Percentiles rank a stretch among this genome's conserved stretches.
phyloP scores from a whole-genome alignment of 2,113 vertebrate genomes.

The Falcunculus frontatus region DNA sequence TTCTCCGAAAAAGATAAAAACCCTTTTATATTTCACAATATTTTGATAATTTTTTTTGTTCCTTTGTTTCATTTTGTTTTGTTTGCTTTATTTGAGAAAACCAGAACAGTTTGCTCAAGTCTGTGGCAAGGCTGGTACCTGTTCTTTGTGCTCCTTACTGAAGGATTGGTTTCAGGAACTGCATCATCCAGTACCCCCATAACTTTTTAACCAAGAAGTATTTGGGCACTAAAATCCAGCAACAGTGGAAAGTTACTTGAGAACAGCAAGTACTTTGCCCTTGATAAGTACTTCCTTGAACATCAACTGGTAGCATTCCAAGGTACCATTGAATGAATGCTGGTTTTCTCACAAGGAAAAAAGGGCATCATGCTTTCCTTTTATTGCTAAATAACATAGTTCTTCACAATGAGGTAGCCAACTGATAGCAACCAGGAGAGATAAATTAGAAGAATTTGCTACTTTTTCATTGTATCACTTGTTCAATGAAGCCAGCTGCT shows the following conservation, averaged over 20 bases:
- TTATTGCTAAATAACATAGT: neutral
- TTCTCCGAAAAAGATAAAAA: neutral
- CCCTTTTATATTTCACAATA: neutral
- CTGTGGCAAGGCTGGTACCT: neutral
- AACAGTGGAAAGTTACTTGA: neutral
- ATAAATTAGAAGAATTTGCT: neutral
- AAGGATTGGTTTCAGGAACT: neutral
- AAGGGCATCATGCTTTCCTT: neutral
- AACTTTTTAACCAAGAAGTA: neutral
- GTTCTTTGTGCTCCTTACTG: neutral
- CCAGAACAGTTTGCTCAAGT: neutral
- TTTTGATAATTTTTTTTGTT: neutral
- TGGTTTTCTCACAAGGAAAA: neutral
- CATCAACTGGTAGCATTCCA: neutral
- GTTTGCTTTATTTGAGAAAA: neutral
- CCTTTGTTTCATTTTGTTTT: neutral
- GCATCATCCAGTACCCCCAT: neutral
- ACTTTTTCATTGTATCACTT: neutral
- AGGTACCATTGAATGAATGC: neutral
- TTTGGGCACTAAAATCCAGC: neutral
- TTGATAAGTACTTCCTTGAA: neutral
- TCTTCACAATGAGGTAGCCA: neutral
- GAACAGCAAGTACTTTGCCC: neutral
- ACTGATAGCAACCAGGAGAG: neutral
- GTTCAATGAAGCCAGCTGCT: neutral